Evolutionary conservation across 2,113 vertebrate species (phyloP).

Genomic region (Rhinolophus ferrumequinum): DNA sequence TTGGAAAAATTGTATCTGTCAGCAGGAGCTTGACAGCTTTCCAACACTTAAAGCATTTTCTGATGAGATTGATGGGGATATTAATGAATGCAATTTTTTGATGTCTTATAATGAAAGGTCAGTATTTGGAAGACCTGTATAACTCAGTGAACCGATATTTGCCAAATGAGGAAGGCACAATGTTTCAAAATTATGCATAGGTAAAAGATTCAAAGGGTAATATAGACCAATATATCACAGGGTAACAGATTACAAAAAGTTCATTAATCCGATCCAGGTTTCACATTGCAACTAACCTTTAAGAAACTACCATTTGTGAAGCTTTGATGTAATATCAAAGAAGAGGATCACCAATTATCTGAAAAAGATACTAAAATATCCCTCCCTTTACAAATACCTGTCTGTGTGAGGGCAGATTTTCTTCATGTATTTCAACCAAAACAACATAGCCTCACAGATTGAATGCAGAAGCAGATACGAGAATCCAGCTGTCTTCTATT

Average conservation of each 20-base stretch:
- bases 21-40: neutral
- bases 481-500: conserved; percentile 6
- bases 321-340: neutral
- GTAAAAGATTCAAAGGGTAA: neutral
- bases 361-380: neutral
- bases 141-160: neutral
- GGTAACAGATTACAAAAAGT: neutral
- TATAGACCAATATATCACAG: neutral
- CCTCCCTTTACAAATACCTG: neutral
- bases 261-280: neutral
- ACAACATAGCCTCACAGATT: neutral
- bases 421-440: neutral
- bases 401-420: neutral
- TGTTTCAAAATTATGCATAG: neutral
- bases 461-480: neutral
- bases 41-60: neutral
- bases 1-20: neutral
- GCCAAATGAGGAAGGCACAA: neutral
- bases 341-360: neutral
- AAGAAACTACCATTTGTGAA: neutral
- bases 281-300: neutral
- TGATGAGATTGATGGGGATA: neutral
- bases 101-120: neutral
- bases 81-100: neutral
- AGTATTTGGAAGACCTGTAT: neutral